These are phyloP conservation scores for Paramacrobiotus metropolitanus DNA, from an alignment of 1,140 invertebrate genomes.

Conservation along the genomic window DNA sequence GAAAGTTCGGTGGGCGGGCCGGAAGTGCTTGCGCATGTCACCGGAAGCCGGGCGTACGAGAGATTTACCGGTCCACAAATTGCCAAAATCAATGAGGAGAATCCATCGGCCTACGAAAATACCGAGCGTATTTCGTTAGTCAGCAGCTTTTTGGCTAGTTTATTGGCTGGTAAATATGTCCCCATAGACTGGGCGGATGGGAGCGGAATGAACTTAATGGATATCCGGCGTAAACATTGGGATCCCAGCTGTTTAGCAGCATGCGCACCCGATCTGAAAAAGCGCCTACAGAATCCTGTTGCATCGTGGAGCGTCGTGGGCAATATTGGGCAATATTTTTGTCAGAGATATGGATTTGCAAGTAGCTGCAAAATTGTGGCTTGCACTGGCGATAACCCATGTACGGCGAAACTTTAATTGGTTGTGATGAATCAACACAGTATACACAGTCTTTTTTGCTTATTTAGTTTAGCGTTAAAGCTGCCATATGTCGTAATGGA, in stretches of 20 bases:
- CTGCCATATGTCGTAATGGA: too few relatives aligned
- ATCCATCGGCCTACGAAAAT: conserved; percentile 45
- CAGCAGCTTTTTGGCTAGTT: conserved; percentile 65
- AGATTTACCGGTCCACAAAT: conserved; percentile 84
- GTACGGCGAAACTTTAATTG: conserved; percentile 14
- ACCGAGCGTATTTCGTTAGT: conserved; percentile 73
- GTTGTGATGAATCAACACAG: too few relatives aligned
- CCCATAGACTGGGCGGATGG: conserved; percentile 74
- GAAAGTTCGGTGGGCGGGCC: conserved; percentile 52
- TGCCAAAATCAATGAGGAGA: conserved; percentile 50
- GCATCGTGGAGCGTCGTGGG: conserved; percentile 36
- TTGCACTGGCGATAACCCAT: conserved; percentile 78
- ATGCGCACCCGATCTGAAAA: conserved; percentile 38
- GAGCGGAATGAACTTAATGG: conserved; percentile 85
- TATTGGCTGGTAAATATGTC: conserved; percentile 69
- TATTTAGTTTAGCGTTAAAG: too few relatives aligned
- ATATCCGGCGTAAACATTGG: conserved; percentile 59
- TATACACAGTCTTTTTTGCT: too few relatives aligned
- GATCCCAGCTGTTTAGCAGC: conserved; percentile 41
- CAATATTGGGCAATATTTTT: conserved; percentile 14
- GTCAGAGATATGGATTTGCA: conserved; percentile 58
- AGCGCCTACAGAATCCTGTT: conserved; percentile 41
- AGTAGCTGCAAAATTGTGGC: conserved; percentile 50
- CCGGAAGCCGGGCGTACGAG: conserved; percentile 75
- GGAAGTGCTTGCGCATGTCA: conserved; percentile 52